These are phyloP conservation scores for Pantherophis vulpinus DNA, from an alignment of 2,797 vertebrate genomes.

Conservation along the genomic window DNA sequence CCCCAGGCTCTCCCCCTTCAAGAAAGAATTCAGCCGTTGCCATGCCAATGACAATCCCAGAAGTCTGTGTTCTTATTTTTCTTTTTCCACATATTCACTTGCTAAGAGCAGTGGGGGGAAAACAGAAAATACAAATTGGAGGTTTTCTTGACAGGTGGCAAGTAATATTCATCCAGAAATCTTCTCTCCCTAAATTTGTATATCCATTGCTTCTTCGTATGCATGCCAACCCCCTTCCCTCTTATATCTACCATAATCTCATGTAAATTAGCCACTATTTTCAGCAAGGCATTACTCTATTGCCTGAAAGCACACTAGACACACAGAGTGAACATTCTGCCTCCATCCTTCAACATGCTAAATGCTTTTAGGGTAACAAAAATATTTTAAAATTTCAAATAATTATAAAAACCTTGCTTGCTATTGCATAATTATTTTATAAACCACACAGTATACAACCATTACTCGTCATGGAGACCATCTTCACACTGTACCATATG, in stretches of 20 bases:
- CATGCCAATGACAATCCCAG: slow-evolving; percentile 26
- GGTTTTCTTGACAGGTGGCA: slow-evolving; percentile 58
- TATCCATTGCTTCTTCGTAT: slow-evolving; percentile 16
- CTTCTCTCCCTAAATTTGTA: background rate
- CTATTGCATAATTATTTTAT: slow-evolving; percentile 80
- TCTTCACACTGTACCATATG: slow-evolving; percentile 76
- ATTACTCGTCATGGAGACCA: slow-evolving; percentile 69
- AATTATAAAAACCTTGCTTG: slow-evolving; percentile 73
- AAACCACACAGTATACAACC: slow-evolving; percentile 73
- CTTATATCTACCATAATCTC: slow-evolving; percentile 23
- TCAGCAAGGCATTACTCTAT: slow-evolving; percentile 31
- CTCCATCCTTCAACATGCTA: slow-evolving; percentile 57
- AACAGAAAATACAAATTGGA: slow-evolving; percentile 2
- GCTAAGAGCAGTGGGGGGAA: background rate
- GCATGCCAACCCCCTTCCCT: slow-evolving; percentile 4
- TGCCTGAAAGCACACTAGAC: slow-evolving; percentile 41
- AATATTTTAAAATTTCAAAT: slow-evolving; percentile 74
- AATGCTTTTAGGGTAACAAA: slow-evolving; percentile 67
- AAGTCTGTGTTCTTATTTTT: slow-evolving; percentile 10
- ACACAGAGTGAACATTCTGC: slow-evolving; percentile 37
- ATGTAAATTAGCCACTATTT: slow-evolving; percentile 48
- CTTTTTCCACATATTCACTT: slow-evolving; percentile 4
- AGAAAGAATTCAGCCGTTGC: slow-evolving; percentile 14
- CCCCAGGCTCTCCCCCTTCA: slow-evolving; percentile 2
- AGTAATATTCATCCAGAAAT: slow-evolving; percentile 27